A percentile compares a stretch with the other conserved stretches of the same genome.
These are phyloP conservation scores for Gambusia holbrooki DNA, from an alignment of 2,113 vertebrate species.

Conservation along the genomic window DNA sequence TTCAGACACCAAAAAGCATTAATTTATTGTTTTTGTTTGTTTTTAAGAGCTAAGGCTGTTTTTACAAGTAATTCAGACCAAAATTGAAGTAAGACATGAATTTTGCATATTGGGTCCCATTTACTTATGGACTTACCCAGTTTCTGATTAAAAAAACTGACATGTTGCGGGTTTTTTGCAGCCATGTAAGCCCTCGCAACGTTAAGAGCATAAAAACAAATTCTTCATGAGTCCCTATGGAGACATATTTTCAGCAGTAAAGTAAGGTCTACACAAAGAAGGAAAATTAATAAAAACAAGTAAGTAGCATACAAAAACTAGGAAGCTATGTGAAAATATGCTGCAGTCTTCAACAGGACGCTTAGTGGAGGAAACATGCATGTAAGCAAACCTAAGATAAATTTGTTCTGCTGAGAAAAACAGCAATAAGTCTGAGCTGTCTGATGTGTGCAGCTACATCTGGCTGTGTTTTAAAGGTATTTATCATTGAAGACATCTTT, in stretches of 20 bases:
- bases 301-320: too few species aligned
- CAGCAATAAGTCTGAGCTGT: neutral
- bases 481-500: constrained; percentile 1
- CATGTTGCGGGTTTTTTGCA: neutral
- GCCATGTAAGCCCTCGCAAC: neutral
- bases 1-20: too few species aligned
- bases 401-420: neutral
- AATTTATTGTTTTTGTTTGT: too few species aligned
- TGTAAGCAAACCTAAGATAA: too few species aligned
- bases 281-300: too few species aligned
- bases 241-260: neutral
- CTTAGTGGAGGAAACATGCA: neutral
- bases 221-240: too few species aligned
- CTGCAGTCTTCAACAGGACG: neutral
- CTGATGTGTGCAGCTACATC: neutral
- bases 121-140: neutral
- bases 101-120: too few species aligned
- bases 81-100: too few species aligned
- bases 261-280: too few species aligned
- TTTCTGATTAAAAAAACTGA: neutral
- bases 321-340: neutral
- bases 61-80: too few species aligned
- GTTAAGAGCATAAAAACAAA: too few species aligned
- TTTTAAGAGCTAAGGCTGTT: too few species aligned
- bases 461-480: neutral